These are phyloP conservation scores for Engystomops pustulosus DNA, from an alignment of 2,113 vertebrate genomes.

Conservation along the genomic window DNA sequence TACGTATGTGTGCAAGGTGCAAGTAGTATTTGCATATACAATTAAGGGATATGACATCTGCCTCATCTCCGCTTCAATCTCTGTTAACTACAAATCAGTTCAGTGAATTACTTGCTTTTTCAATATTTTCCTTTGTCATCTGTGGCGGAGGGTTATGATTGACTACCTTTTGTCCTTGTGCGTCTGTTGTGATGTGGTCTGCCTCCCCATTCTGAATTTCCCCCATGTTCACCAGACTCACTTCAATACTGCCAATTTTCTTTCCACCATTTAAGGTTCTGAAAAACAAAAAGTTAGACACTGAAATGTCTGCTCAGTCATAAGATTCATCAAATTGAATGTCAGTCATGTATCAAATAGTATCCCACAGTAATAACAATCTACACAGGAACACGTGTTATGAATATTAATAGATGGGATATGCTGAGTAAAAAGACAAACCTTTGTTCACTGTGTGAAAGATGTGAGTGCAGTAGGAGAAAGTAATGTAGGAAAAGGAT, in stretches of 20 bases:
- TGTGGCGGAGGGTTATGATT: not conserved
- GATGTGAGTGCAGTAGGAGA: not conserved
- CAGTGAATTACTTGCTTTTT: too few species aligned
- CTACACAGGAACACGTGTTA: not conserved
- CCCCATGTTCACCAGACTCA: slow-evolving; percentile 92
- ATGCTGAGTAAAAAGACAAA: not conserved
- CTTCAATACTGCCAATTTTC: slow-evolving; percentile 87
- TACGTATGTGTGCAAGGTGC: too few species aligned
- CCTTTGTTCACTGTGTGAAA: not conserved
- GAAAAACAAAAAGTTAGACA: slow-evolving; percentile 56
- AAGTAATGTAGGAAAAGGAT: too few species aligned
- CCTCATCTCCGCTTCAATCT: too few species aligned
- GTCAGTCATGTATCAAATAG: not conserved
- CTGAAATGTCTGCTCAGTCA: not conserved
- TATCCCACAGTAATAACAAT: too few species aligned
- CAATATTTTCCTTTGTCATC: not conserved
- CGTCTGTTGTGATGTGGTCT: slow-evolving; percentile 82
- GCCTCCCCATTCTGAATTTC: slow-evolving; percentile 88
- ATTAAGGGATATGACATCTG: too few species aligned
- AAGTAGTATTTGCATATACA: too few species aligned
- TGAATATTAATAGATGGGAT: not conserved
- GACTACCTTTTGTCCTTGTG: slow-evolving; percentile 82
- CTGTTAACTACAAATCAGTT: too few species aligned
- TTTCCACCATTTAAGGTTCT: slow-evolving; percentile 94
- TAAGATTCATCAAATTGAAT: not conserved